phyloP scores from a whole-genome alignment of 2,113 vertebrate genomes.

The Rhinichthys klamathensis region DNA sequence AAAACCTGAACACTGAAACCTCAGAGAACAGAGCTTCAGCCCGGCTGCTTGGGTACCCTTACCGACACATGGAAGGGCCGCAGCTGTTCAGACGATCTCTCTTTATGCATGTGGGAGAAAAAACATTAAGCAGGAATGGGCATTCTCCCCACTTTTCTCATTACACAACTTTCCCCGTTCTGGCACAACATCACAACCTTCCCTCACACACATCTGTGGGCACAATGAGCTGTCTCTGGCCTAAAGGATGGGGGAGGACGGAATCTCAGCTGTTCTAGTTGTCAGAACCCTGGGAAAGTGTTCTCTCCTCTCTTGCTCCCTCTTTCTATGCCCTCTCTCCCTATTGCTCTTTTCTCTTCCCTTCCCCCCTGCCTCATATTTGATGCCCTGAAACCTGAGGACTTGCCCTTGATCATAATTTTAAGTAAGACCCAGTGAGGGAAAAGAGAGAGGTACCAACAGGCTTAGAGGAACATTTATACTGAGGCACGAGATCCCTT shows the following conservation, averaged over 20 bases:
- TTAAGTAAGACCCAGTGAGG: constrained; percentile 56
- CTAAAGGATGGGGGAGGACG: constrained; percentile 56
- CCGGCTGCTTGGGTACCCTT: background rate
- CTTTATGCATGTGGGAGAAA: constrained; percentile 63
- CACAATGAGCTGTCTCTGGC: constrained; percentile 59
- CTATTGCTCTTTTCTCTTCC: constrained; percentile 27
- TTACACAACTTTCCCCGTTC: constrained; percentile 72
- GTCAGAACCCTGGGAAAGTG: constrained; percentile 84
- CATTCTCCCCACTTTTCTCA: constrained; percentile 67
- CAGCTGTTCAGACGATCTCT: constrained; percentile 55
- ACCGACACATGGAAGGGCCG: constrained; percentile 26
- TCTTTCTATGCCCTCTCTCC: constrained; percentile 48
- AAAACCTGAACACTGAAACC: background rate
- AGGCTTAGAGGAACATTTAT: constrained; percentile 60
- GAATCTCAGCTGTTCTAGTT: constrained; percentile 82
- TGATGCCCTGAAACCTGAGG: constrained; percentile 78
- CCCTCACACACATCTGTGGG: constrained; percentile 69
- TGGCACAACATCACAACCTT: constrained; percentile 80
- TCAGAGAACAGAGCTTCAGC: background rate
- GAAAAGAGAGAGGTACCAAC: constrained; percentile 47
- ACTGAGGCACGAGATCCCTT: constrained; percentile 56
- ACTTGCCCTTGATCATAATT: constrained; percentile 68
- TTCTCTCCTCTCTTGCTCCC: constrained; percentile 60
- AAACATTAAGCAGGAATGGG: constrained; percentile 64
- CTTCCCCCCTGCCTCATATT: constrained; percentile 58